Evolutionary conservation across 2,888 invertebrate species (phyloP), one percentile per base, ranked within the genome.

Genomic region (Cylloceria caligata): DNA sequence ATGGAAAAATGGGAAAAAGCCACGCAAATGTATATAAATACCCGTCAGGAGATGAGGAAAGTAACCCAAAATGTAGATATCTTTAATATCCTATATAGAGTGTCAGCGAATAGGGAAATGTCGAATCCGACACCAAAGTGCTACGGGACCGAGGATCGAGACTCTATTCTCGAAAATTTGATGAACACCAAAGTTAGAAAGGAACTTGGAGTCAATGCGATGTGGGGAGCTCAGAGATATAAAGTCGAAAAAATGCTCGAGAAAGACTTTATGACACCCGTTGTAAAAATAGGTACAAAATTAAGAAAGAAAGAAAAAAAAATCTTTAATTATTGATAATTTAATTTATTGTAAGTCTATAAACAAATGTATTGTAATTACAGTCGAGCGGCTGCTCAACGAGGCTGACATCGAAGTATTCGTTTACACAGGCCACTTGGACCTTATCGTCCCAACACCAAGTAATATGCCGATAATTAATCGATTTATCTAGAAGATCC

Each of bases 191-290:
- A 93, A 42, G 97, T 98, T 0, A 95, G 94, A 84, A 85, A 94
- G 81, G 95, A 95, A 60, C 93, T 98, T 0, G 92, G 93, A 1
- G 13, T 73, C 0, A 60, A 81, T 1, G 77, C 69, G 0, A 65
- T 21, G 3, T 97, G 97, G 96, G 96, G 95, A 71, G 94, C 93
- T 0, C 95, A 95, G 88, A 94, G 95, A 6, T 78, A 86, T 3
- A 62, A 81, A 0, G 97, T 97, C 0, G 97, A 97, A 88, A 85
- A 89, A 27, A 90, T 92, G 30, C 93, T 96, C 47, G 86, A 89
- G 7, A 94, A 86, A 5, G 97, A 97, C 89, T 97, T 97, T 88
- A 97, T 97, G 97, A 96, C 96, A 90, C 97, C 97, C 0, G 97
- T 96, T 30, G 95, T 95, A 2, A 93, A 95, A 77, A 93, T 94